Conservation (phyloP, 2,113 vertebrate genomes). For the Microcebus murinus region DNA sequence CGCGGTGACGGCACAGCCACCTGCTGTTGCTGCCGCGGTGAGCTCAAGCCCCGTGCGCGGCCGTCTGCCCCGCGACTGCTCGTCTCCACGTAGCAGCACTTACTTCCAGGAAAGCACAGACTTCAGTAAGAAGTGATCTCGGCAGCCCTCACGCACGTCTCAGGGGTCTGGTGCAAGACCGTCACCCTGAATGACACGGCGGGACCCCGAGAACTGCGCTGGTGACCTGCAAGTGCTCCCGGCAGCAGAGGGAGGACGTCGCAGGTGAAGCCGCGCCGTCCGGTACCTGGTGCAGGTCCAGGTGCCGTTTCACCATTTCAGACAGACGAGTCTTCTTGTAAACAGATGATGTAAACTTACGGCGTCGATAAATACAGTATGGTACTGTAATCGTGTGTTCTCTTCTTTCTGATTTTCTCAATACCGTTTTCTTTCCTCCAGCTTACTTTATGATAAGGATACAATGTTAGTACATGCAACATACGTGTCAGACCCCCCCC, state of each 20-base stretch:
- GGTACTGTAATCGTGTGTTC: background rate
- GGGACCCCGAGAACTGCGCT: background rate
- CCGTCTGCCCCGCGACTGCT: background rate
- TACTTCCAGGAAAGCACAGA: background rate
- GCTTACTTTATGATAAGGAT: background rate
- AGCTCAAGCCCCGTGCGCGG: background rate
- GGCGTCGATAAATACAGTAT: background rate
- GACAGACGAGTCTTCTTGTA: background rate
- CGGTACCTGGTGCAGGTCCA: background rate
- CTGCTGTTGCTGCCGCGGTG: background rate
- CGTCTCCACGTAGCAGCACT: background rate
- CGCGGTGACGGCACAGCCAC: background rate
- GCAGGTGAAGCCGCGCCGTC: accelerated
- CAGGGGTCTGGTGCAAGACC: too few species aligned
- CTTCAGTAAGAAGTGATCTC: background rate
- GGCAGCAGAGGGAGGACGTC: background rate
- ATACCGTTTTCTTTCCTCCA: background rate
- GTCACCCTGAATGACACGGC: background rate
- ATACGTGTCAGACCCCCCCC: too few species aligned
- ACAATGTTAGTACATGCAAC: background rate
- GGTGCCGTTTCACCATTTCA: background rate
- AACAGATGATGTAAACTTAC: background rate
- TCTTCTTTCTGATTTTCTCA: background rate
- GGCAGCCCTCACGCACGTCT: accelerated
- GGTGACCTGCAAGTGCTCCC: background rate